phyloP scores from a whole-genome alignment of 2,797 vertebrate species.

The Botia kubotai region DNA sequence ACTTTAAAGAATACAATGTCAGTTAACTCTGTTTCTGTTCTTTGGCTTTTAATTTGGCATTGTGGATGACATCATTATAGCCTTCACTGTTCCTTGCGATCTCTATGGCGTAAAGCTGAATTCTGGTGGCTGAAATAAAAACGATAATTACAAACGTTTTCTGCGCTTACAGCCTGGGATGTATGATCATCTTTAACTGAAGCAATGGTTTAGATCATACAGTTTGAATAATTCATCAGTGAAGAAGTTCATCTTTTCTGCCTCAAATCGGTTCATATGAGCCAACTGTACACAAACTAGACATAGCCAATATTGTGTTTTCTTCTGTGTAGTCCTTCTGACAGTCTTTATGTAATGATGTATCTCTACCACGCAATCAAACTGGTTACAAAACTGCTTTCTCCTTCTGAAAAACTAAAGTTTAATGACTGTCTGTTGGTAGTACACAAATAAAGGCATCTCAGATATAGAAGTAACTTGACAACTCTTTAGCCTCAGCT shows the following conservation, averaged over 20 bases:
- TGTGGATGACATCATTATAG: slow-evolving; percentile 75
- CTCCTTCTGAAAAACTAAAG: slow-evolving; percentile 74
- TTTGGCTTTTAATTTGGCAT: slow-evolving; percentile 47
- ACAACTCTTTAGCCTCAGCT: slow-evolving; percentile 79
- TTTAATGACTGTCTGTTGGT: background rate
- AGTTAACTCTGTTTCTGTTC: slow-evolving; percentile 36
- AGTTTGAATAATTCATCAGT: no score
- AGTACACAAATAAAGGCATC: no score
- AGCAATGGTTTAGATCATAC: no score
- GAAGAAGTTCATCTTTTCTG: no score
- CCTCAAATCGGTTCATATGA: no score
- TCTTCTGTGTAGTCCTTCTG: slow-evolving; percentile 86
- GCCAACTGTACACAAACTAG: no score
- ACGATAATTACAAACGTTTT: background rate
- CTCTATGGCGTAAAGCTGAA: slow-evolving; percentile 91
- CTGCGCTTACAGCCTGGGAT: background rate
- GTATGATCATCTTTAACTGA: no score
- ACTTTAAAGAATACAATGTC: background rate
- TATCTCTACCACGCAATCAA: slow-evolving; percentile 87
- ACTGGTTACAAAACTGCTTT: slow-evolving; percentile 90
- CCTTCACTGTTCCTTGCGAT: slow-evolving; percentile 88
- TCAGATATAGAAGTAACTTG: background rate
- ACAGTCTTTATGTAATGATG: slow-evolving; percentile 87
- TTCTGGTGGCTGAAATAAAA: slow-evolving; percentile 77
- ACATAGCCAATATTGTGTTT: slow-evolving; percentile 82